Conservation (phyloP, 2,888 invertebrate genomes). For the Conus canariensis region DNA sequence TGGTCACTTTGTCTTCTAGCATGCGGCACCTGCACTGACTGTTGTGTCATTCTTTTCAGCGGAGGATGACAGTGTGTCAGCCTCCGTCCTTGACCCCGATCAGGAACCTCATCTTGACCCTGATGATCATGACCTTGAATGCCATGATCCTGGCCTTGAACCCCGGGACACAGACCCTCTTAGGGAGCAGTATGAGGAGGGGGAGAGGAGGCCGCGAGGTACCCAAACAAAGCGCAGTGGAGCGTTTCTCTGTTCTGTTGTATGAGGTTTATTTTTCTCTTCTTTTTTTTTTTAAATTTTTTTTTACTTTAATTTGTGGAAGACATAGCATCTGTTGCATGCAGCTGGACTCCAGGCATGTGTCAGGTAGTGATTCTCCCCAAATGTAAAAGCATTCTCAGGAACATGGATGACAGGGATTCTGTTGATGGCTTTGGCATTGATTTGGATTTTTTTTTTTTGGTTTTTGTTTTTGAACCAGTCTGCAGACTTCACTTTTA, state of each 20-base stretch:
- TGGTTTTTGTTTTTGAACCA: too few relatives aligned
- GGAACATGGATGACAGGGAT: too few relatives aligned
- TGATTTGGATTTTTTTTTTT: too few relatives aligned
- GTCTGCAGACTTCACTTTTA: too few relatives aligned
- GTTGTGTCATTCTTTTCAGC: constrained; percentile 34
- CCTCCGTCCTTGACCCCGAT: constrained; percentile 19
- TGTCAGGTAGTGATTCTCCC: background rate
- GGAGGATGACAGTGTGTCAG: constrained; percentile 34
- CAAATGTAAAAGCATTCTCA: too few relatives aligned
- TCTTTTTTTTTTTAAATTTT: background rate
- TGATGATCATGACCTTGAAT: constrained; percentile 28
- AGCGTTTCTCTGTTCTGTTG: background rate
- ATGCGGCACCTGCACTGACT: constrained; percentile 38
- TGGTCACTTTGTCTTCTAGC: constrained; percentile 7
- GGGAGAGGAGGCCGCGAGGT: constrained; percentile 28
- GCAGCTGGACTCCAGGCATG: background rate
- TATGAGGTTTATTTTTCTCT: background rate
- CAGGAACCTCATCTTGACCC: constrained; percentile 24
- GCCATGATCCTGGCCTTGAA: constrained; percentile 25
- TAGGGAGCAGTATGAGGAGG: constrained; percentile 23
- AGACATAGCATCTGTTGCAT: background rate
- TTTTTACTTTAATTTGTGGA: background rate
- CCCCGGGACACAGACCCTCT: constrained; percentile 31
- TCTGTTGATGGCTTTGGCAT: too few relatives aligned
- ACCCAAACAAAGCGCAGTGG: background rate